Base-by-base conservation (phyloP, 2,888 invertebrate genomes). In the Agonum fuliginosum region DNA sequence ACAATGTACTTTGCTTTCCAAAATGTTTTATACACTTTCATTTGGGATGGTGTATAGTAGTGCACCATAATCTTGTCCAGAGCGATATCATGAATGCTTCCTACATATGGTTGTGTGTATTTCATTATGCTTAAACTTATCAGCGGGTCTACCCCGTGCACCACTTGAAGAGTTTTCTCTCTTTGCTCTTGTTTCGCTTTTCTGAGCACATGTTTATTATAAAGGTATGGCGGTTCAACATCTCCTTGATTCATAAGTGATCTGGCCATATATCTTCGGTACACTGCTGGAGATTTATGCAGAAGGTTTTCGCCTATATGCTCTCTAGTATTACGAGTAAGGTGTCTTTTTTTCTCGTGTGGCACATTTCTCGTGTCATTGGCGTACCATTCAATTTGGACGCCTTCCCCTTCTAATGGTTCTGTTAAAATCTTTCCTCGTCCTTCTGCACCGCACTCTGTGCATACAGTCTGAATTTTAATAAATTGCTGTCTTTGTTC, bases 221-320 rank as follows among this genome's bases (percentile, higher is more conserved):
- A 43, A 14, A 14, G 43, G 14, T 43, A 12, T n/a, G 43, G n/a
- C 12, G 43, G 43, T 43, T 43, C 43, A 43, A 43, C 43, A 43
- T 43, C 43, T 14, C 43, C 43, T 43, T 43, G 43, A 14, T n/a
- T 43, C 43, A 43, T 43, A 43, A 43, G 43, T 43, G 43, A 43
- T 43, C 14, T 43, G n/a, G 14, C 43, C 17, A 43, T 43, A 14
- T 17, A 14, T 17, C 43, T 43, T 14, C 43, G 43, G 43, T 43
- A 17, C 17, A 43, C 43, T 43, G 43, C 17, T 12, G 43, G 14
- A 43, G 43, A 43, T 43, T 43, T n/a, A 43, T 43, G 14, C n/a
- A 43, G 14, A 43, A 43, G 43, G n/a, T 43, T 43, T 43, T 43
- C 43, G 12, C 14, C 43, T 12, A 43, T 43, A 43, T 14, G 6